Percentiles rank a stretch among this genome's conserved stretches.
phyloP scores from a whole-genome alignment of 2,797 vertebrate genomes.

The Myotis vivesi region DNA sequence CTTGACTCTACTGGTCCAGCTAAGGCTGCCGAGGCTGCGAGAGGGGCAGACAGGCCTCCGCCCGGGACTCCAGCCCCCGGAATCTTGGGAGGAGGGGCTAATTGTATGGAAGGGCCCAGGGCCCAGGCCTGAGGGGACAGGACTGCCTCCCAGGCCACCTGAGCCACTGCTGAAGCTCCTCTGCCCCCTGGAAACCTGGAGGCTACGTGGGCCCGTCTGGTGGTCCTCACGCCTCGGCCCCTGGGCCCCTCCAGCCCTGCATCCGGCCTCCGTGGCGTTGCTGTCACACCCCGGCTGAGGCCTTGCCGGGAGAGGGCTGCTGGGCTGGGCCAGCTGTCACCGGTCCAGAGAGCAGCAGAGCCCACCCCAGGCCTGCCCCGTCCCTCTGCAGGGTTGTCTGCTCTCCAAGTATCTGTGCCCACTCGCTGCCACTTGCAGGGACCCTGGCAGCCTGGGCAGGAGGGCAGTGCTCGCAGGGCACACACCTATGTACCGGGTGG shows the following conservation, averaged over 20 bases:
- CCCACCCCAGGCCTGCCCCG: not conserved
- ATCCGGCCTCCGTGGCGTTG: not conserved
- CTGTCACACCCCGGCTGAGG: not conserved
- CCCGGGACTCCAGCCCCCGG: too few species aligned
- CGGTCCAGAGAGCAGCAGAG: not conserved
- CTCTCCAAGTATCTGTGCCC: not conserved
- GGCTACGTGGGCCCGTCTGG: too few species aligned
- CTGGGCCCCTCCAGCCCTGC: not conserved
- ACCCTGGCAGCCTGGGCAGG: not conserved
- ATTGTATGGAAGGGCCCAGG: too few species aligned
- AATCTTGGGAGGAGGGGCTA: not conserved
- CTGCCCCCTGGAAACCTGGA: not conserved
- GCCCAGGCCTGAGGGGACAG: not conserved
- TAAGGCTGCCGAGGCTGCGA: rapidly evolving
- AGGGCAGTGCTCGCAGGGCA: not conserved
- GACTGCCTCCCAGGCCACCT: rapidly evolving
- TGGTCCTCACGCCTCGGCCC: not conserved
- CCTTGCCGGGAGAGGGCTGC: not conserved
- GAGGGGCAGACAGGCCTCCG: too few species aligned
- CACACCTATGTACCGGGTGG: slow-evolving; percentile 89
- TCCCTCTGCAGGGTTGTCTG: not conserved
- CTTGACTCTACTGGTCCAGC: rapidly evolving
- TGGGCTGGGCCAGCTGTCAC: not conserved
- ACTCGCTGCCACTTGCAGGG: not conserved
- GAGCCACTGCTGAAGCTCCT: not conserved